These are phyloP conservation scores for Catocala fraxini DNA, from an alignment of 2,888 invertebrate species.

Conservation along the genomic window DNA sequence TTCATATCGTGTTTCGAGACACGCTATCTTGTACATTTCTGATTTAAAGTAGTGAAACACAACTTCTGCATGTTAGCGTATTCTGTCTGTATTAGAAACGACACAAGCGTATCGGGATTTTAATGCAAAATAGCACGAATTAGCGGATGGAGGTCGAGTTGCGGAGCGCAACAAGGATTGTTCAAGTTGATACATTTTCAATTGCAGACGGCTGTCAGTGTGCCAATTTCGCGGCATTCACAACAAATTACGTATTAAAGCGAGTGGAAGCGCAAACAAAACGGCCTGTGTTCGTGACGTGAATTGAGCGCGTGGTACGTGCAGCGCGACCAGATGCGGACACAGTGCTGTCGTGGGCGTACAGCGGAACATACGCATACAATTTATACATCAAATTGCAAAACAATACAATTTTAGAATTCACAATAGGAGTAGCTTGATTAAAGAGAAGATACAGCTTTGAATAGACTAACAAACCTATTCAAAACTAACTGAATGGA, in stretches of 20 bases:
- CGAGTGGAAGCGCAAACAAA: slow-evolving; percentile 86
- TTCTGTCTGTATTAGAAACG: background rate
- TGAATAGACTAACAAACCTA: too few relatives aligned
- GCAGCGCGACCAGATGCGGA: slow-evolving; percentile 57
- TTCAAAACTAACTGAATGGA: too few relatives aligned
- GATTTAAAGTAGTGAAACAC: background rate
- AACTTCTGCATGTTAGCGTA: background rate
- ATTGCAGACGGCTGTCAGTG: slow-evolving; percentile 80
- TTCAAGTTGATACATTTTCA: slow-evolving; percentile 78
- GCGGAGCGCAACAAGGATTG: slow-evolving; percentile 51
- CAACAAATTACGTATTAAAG: slow-evolving; percentile 86
- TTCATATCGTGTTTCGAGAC: slow-evolving; percentile 25
- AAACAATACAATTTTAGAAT: too few relatives aligned
- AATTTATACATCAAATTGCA: background rate
- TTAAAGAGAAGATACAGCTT: too few relatives aligned
- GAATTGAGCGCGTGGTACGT: slow-evolving; percentile 73
- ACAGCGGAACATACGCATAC: slow-evolving; percentile 34
- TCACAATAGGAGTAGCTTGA: too few relatives aligned
- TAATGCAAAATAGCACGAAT: background rate
- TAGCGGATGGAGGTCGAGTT: background rate
- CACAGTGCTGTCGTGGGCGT: slow-evolving; percentile 35
- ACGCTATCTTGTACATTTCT: background rate
- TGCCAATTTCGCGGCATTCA: slow-evolving; percentile 85
- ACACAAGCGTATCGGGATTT: background rate
- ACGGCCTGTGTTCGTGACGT: slow-evolving; percentile 84